Conservation (phyloP, 2,797 vertebrate species). For the Smutsia temminckii region DNA sequence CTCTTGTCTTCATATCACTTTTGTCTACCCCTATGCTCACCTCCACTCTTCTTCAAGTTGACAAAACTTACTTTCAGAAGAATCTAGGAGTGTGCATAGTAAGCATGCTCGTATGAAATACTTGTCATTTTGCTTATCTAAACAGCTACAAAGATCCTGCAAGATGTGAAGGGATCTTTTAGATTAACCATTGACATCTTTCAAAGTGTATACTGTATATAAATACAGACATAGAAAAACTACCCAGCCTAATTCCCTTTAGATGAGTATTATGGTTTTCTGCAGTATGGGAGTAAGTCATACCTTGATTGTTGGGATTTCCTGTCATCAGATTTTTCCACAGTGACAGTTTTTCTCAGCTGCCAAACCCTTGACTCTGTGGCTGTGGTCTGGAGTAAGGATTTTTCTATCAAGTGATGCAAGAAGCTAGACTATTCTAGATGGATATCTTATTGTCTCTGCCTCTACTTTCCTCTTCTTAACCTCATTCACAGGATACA, state of each 20-base stretch:
- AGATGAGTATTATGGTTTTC: neutral
- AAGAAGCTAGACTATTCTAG: neutral
- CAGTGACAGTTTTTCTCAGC: neutral
- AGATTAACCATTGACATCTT: neutral
- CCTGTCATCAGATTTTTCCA: neutral
- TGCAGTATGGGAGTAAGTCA: neutral
- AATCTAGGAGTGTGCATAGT: neutral
- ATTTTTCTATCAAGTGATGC: neutral
- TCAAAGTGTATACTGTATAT: neutral
- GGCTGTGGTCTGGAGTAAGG: neutral
- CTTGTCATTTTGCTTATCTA: neutral
- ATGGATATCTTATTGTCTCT: neutral
- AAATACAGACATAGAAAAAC: neutral
- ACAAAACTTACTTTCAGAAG: constrained; percentile 4
- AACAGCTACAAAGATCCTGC: neutral
- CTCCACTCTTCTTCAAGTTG: neutral
- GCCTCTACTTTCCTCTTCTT: neutral
- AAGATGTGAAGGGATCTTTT: neutral
- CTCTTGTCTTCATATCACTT: neutral
- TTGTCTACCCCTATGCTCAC: neutral
- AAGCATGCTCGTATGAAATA: neutral
- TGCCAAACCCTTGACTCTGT: neutral
- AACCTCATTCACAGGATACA: neutral
- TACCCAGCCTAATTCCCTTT: neutral
- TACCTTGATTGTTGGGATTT: neutral